phyloP scores from a whole-genome alignment of 2,113 vertebrate genomes.

The Talpa occidentalis region DNA sequence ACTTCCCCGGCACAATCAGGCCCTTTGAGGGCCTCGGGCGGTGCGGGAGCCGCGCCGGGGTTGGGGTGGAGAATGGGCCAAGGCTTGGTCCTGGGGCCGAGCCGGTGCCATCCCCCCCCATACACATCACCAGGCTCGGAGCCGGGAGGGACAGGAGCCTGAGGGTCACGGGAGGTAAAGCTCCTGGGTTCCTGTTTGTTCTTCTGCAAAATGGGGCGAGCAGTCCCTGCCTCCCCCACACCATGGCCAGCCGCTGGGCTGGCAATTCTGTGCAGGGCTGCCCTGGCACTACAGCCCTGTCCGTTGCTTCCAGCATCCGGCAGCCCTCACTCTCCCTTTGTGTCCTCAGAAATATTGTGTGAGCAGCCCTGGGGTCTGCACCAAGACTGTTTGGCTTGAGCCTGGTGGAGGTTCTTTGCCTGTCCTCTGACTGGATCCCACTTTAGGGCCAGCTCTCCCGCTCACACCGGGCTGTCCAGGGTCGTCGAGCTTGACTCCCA shows the following conservation, averaged over 20 bases:
- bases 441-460: background rate
- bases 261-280: background rate
- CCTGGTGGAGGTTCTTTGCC: background rate
- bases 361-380: background rate
- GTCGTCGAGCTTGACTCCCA: background rate
- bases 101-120: conserved; percentile 45
- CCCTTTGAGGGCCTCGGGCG: conserved; percentile 79
- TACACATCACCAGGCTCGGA: background rate
- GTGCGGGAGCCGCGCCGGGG: conserved; percentile 48
- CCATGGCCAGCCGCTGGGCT: background rate
- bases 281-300: background rate
- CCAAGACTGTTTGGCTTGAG: background rate
- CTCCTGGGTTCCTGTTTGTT: background rate
- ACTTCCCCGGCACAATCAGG: conserved; percentile 81
- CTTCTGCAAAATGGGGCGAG: conserved; percentile 32
- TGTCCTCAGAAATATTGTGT: background rate
- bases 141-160: background rate
- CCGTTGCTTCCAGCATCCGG: rapidly evolving
- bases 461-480: background rate
- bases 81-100: conserved; percentile 50
- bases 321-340: background rate
- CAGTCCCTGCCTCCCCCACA: background rate
- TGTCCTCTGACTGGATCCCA: background rate
- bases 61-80: conserved; percentile 55
- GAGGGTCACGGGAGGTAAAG: conserved; percentile 44